These are phyloP conservation scores for Clytia hemisphaerica DNA, from an alignment of 30 jellyfish, hydroid and myxozoan genomes.

Conservation along the genomic window DNA sequence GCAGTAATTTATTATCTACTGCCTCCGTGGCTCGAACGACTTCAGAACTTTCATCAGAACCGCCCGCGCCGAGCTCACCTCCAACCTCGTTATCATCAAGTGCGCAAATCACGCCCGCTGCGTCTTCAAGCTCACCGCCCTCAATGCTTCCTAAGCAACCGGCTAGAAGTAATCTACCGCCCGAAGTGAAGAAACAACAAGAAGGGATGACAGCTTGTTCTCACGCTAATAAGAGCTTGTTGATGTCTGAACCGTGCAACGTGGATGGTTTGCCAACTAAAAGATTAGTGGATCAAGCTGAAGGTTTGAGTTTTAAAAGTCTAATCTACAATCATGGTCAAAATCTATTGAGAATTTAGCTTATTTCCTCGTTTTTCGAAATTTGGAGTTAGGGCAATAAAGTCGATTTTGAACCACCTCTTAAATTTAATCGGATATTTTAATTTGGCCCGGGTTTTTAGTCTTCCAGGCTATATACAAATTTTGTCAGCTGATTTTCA, in stretches of 20 bases:
- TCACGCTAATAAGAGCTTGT: conserved; percentile 71
- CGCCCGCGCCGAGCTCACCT: conserved; percentile 1
- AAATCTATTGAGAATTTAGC: too few relatives aligned
- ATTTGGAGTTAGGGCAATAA: too few relatives aligned
- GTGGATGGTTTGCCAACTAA: conserved; percentile 75
- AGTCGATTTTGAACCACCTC: too few relatives aligned
- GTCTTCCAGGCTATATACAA: too few relatives aligned
- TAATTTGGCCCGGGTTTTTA: too few relatives aligned
- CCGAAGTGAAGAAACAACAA: conserved; percentile 9
- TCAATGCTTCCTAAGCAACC: background rate
- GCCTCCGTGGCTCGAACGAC: conserved; percentile 32
- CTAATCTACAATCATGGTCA: background rate
- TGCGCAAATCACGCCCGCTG: too few relatives aligned
- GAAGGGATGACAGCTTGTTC: conserved; percentile 72
- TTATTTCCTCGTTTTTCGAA: too few relatives aligned
- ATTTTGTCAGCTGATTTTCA: too few relatives aligned
- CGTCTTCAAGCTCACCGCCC: background rate
- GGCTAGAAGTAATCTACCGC: conserved; percentile 1
- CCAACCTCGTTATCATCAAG: background rate
- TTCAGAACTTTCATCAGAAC: conserved; percentile 27
- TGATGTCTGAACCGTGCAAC: conserved; percentile 69
- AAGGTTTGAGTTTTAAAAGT: conserved; percentile 31
- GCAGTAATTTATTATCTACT: background rate
- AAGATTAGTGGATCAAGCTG: conserved; percentile 76
- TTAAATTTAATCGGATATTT: too few relatives aligned